These are phyloP conservation scores for Eubasilissa splendida DNA, from an alignment of 2,888 invertebrate genomes.

Conservation along the genomic window DNA sequence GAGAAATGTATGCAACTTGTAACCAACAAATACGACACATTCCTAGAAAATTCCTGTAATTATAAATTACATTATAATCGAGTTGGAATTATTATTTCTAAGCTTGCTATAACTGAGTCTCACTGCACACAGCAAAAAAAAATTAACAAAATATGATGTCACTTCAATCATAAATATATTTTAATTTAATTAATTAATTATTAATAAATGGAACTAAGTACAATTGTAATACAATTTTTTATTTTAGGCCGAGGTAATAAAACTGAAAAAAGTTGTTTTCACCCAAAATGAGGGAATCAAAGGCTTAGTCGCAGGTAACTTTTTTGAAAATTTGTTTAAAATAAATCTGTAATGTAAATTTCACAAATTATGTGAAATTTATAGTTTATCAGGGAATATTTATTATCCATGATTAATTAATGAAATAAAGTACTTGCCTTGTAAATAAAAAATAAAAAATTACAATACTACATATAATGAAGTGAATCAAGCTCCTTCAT, in stretches of 20 bases:
- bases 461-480: too few species aligned
- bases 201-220: not conserved
- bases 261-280: constrained; percentile 66
- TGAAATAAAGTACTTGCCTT: not conserved
- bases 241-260: constrained; percentile 58
- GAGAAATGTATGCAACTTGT: too few species aligned
- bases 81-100: too few species aligned
- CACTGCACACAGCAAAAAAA: too few species aligned
- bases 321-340: not conserved
- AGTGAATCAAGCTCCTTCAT: too few species aligned
- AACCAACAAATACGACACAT: too few species aligned
- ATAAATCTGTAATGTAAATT: not conserved
- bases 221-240: constrained; percentile 17
- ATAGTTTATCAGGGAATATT: not conserved
- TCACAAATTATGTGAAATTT: not conserved
- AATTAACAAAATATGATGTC: too few species aligned
- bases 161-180: too few species aligned
- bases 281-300: constrained; percentile 69
- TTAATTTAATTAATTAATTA: too few species aligned
- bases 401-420: not conserved
- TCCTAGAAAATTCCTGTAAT: too few species aligned
- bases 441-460: not conserved
- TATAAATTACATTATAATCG: too few species aligned
- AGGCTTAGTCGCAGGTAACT: constrained; percentile 67
- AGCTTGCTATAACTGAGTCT: too few species aligned